Base-by-base conservation (phyloP, 2,113 vertebrate species). In the Pithys albifrons region DNA sequence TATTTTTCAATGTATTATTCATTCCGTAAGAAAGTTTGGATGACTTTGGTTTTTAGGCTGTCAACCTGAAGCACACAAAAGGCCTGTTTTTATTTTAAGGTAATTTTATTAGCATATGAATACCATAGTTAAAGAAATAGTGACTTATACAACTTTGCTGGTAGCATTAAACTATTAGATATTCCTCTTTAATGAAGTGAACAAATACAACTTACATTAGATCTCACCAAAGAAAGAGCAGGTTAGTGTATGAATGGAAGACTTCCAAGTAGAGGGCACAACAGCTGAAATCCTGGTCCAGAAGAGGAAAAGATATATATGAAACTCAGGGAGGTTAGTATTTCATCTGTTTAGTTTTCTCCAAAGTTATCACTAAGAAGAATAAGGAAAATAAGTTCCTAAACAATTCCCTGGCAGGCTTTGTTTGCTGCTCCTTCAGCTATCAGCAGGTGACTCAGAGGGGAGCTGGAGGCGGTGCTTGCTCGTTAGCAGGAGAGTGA, bases 1-100 rank as follows among this genome's bases (percentile, higher is more conserved):
- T 85, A 85, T 51, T 82, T 97, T 94, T 91, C 33, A 74, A 58
- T 71, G 7, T 16, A 48, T 87, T 82, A 88, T 85, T 94, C 11
- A 76, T 85, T 90, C 19, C 24, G 7, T 64, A 64, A 65, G 23
- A 88, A 91, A 79, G 7, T 82, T 85, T 85, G 19, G 33, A 57
- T 73, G 65, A 48, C 54, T 86, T 94, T 76, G 11, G 11, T 5
- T 84, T 94, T 95, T 87, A 57, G 52, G 7, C 14, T 70, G 49
- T 66, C 69, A 67, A 51, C 24, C 8, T 12, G 59, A 8, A 17
- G 25, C 51, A 55, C 27, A 31, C 28, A 55, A 54, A 75, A 73
- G 4, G 2, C 13, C 35, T 33, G 9, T 8, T 82, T 37, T 27
- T 29, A 59, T 77, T 93, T 78, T 64, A 89, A 81, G n/a, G 76